These are phyloP conservation scores for Dermolepida albohirtum DNA, from an alignment of 2,888 invertebrate species.

Conservation along the genomic window DNA sequence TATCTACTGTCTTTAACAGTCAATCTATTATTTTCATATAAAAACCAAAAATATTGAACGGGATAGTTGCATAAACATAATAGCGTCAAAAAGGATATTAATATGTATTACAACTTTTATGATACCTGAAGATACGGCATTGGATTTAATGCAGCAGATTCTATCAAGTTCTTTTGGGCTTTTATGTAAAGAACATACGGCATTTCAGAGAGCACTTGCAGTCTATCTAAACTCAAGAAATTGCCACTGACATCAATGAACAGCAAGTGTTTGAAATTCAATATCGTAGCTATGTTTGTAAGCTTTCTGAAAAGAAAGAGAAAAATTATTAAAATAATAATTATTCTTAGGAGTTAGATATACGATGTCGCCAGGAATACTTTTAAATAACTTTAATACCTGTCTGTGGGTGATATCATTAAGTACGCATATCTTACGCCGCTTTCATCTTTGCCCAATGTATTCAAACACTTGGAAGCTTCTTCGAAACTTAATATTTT, in stretches of 20 bases:
- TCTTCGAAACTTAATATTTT: constrained; percentile 60
- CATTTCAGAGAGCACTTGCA: constrained; percentile 67
- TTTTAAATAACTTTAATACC: too few species aligned
- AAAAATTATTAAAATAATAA: constrained; percentile 40
- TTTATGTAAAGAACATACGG: constrained; percentile 70
- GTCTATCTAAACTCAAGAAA: constrained; percentile 64
- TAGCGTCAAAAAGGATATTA: too few species aligned
- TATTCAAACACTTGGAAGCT: constrained; percentile 60
- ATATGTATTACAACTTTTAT: background rate
- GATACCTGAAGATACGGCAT: constrained; percentile 71
- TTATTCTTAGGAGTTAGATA: too few species aligned
- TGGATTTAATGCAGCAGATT: constrained; percentile 66
- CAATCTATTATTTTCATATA: too few species aligned
- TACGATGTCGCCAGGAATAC: too few species aligned
- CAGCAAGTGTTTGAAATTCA: constrained; percentile 68
- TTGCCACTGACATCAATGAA: constrained; percentile 72
- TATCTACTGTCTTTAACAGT: too few species aligned
- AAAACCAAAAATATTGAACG: too few species aligned
- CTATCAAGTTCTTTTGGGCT: constrained; percentile 69
- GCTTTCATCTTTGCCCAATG: constrained; percentile 63
- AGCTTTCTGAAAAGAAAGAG: constrained; percentile 61
- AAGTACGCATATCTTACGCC: constrained; percentile 70
- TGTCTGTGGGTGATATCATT: constrained; percentile 67
- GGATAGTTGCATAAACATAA: too few species aligned
- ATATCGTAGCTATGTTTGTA: constrained; percentile 68